Conservation (phyloP, 2,113 vertebrate genomes). For the Perccottus glenii region DNA sequence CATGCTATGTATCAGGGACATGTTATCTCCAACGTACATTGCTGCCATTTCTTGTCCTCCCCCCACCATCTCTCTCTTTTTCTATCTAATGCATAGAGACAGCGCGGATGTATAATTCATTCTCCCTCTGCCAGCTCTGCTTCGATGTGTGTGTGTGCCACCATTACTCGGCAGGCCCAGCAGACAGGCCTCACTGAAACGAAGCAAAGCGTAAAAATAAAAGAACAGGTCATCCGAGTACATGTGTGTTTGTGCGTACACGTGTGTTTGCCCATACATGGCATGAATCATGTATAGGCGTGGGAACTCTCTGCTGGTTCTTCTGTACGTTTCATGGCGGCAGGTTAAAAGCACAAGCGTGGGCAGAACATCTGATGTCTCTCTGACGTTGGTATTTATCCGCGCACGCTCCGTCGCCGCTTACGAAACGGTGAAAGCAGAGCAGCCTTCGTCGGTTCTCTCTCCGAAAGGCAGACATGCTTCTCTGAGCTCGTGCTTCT, state of each 20-base stretch:
- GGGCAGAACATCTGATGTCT: conserved; percentile 38
- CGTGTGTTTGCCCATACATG: conserved; percentile 34
- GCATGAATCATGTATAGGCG: conserved; percentile 64
- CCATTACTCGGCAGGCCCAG: conserved; percentile 46
- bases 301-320: conserved; percentile 56
- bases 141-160: conserved; percentile 35
- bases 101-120: conserved; percentile 77
- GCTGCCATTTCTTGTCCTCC: conserved; percentile 41
- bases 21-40: conserved; percentile 41
- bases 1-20: conserved; percentile 42
- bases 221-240: conserved; percentile 59
- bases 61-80: conserved; percentile 35
- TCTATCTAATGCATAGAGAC: conserved; percentile 72
- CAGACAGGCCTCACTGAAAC: conserved; percentile 34
- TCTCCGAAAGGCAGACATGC: conserved; percentile 65
- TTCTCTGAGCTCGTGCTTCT: conserved; percentile 64
- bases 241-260: conserved; percentile 16
- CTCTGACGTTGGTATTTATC: conserved; percentile 49
- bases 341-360: conserved; percentile 24
- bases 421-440: conserved; percentile 61
- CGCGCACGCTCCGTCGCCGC: conserved; percentile 10
- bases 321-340: conserved; percentile 19
- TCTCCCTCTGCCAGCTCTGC: conserved; percentile 57
- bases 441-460: conserved; percentile 37
- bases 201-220: conserved; percentile 28